Evolutionary conservation across 2,888 invertebrate genomes (phyloP).

Genomic region (Neoascia interrupta): DNA sequence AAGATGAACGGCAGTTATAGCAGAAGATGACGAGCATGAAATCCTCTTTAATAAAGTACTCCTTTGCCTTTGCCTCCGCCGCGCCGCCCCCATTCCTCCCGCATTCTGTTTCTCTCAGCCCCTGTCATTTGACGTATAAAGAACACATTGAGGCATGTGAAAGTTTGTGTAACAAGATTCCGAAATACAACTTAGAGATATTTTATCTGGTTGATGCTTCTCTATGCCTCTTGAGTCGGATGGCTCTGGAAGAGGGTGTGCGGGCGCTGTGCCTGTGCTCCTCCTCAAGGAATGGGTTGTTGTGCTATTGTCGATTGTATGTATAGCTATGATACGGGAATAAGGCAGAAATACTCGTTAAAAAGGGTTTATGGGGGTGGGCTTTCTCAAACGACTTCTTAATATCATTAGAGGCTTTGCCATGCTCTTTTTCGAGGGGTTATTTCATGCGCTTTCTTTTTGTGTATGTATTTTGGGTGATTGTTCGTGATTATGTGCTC

Average conservation of each 20-base stretch:
- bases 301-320: slow-evolving; percentile 2
- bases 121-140: too few species aligned
- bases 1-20: slow-evolving; percentile 43
- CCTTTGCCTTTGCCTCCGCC: background rate
- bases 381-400: slow-evolving; percentile 64
- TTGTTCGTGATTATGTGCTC: slow-evolving; percentile 54
- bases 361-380: slow-evolving; percentile 44
- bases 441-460: slow-evolving; percentile 35
- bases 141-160: slow-evolving; percentile 5
- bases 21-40: slow-evolving; percentile 59
- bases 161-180: slow-evolving; percentile 61
- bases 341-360: slow-evolving; percentile 60
- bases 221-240: slow-evolving; percentile 13
- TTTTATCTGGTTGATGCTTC: slow-evolving; percentile 50
- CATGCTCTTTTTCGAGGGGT: slow-evolving; percentile 48
- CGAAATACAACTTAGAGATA: slow-evolving; percentile 49
- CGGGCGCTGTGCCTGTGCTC: background rate
- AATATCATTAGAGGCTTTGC: slow-evolving; percentile 69
- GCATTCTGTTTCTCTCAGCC: background rate
- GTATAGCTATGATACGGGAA: slow-evolving; percentile 21
- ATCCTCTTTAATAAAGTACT: slow-evolving; percentile 60
- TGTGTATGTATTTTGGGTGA: slow-evolving; percentile 28
- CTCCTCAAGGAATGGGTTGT: slow-evolving; percentile 30
- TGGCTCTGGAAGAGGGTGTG: slow-evolving; percentile 29
- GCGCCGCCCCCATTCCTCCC: background rate